A percentile compares a stretch with the other conserved stretches of the same genome.
phyloP scores from a whole-genome alignment of 2,888 invertebrate species.

The Epistrophella euchroma region DNA sequence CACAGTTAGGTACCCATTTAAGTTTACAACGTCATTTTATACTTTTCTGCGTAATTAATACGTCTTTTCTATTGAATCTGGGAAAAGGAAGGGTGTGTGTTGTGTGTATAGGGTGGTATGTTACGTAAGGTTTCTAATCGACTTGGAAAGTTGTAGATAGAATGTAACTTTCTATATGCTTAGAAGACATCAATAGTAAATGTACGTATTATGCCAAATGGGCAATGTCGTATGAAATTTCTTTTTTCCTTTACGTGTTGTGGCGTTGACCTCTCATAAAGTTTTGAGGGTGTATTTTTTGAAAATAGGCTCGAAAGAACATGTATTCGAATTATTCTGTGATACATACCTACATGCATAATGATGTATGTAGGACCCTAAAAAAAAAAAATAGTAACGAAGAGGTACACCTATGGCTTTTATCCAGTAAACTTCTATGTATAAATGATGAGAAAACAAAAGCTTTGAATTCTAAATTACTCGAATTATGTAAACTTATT shows the following conservation, averaged over 20 bases:
- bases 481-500: no score
- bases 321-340: background rate
- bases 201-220: background rate
- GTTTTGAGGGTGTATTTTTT: slow-evolving; percentile 13
- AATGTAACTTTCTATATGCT: background rate
- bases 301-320: background rate
- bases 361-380: no score
- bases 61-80: background rate
- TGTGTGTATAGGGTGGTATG: background rate
- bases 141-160: slow-evolving; percentile 22
- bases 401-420: background rate
- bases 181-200: background rate
- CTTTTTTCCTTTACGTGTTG: background rate
- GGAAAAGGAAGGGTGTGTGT: background rate
- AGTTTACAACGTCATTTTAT: slow-evolving; percentile 7
- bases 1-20: background rate
- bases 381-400: no score
- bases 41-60: slow-evolving; percentile 17
- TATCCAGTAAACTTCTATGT: no score
- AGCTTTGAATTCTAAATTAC: no score
- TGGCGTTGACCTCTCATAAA: slow-evolving; percentile 4
- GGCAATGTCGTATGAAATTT: background rate
- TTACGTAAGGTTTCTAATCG: slow-evolving; percentile 42
- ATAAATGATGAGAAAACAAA: no score
- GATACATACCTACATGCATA: no score